A percentile compares a stretch with the other conserved stretches of the same genome.
These are phyloP conservation scores for Drosophila tani DNA, from an alignment of 1,140 invertebrate species.

Conservation along the genomic window DNA sequence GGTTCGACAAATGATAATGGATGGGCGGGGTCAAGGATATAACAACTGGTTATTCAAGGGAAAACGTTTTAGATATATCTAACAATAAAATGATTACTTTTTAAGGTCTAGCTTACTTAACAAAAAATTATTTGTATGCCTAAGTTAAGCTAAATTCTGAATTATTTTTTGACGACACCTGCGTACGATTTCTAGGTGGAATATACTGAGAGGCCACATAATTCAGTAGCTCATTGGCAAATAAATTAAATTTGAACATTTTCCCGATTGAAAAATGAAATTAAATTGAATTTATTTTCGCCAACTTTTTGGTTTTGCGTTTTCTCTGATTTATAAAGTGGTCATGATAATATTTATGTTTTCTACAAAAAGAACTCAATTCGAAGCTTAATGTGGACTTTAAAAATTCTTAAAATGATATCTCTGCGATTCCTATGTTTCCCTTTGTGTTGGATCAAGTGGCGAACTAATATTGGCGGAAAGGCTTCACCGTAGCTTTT, in stretches of 20 bases:
- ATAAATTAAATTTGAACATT: not conserved
- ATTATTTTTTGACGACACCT: too few species aligned
- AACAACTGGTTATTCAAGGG: not conserved
- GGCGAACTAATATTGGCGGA: not conserved
- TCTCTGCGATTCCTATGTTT: not conserved
- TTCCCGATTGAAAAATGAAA: not conserved
- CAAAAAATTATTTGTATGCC: too few species aligned
- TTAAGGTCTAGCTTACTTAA: too few species aligned
- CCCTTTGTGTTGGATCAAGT: constrained; percentile 2
- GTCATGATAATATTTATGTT: not conserved
- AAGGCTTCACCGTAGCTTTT: constrained; percentile 26
- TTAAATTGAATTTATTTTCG: not conserved
- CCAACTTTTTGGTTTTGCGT: not conserved
- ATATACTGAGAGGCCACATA: too few species aligned
- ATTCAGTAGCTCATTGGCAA: not conserved
- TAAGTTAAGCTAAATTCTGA: not conserved
- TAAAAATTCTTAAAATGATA: not conserved
- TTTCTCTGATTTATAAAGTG: not conserved
- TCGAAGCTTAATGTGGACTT: not conserved
- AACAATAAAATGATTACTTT: too few species aligned
- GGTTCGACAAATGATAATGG: constrained; percentile 37
- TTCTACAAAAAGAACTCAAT: not conserved
- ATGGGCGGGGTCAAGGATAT: not conserved
- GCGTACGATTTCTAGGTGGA: too few species aligned
- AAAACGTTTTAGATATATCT: too few species aligned